Conservation (phyloP, 2,797 vertebrate species). For the Ptychadena robeensis region DNA sequence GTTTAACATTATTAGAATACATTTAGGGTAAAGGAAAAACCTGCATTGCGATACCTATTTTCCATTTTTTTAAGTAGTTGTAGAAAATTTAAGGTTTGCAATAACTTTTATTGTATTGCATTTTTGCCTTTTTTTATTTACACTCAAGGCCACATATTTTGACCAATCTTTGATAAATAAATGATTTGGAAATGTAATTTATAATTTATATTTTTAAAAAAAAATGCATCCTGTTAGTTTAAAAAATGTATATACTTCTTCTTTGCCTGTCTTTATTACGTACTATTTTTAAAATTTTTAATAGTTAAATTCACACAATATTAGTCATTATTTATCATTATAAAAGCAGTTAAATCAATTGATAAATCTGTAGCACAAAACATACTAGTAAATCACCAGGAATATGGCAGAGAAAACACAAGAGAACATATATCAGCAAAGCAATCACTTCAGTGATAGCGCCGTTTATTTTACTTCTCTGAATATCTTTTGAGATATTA, state of each 20-base stretch:
- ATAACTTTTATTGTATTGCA: neutral
- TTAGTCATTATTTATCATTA: neutral
- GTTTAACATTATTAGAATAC: conserved; percentile 6
- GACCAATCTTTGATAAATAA: neutral
- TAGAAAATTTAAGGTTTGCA: neutral
- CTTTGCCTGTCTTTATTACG: neutral
- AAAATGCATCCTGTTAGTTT: neutral
- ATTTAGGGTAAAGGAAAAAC: neutral
- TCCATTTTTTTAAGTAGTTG: neutral
- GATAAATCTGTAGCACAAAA: neutral
- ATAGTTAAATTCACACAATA: neutral
- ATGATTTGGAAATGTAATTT: no score
- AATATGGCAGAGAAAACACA: neutral
- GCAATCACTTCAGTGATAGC: neutral
- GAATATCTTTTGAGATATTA: neutral
- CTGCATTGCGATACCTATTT: neutral
- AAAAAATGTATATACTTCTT: neutral
- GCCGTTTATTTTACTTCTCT: neutral
- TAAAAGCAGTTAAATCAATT: neutral
- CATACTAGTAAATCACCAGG: no score
- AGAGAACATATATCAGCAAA: neutral
- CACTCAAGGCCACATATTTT: neutral
- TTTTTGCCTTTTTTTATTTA: neutral
- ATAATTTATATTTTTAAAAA: neutral
- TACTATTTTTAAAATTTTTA: no score